Evolutionary conservation across 2,113 vertebrate species (phyloP), one percentile per base, ranked within the genome.

Genomic region (Microtus richardsoni): DNA sequence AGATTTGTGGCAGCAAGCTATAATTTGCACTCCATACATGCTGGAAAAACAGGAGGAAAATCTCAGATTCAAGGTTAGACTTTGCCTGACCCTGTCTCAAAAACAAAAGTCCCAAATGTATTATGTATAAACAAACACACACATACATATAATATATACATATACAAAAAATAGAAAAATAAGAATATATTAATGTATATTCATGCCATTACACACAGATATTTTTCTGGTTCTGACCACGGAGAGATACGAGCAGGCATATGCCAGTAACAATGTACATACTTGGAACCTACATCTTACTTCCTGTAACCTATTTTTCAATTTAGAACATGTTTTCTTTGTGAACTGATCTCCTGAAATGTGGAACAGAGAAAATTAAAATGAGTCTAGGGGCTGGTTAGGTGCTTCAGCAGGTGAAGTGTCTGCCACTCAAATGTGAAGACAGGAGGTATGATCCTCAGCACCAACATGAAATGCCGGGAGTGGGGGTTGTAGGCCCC

Each of bases 1-100:
- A 87, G 62, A 89, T 94, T 94, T 82, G 74, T 91, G 96, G 96
- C 95, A 89, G 78, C 0, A 0, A 39, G 74, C 91, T 73, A 1
- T 96, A 87, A 95, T 97, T 97, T n/a, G n/a, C n/a, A n/a, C n/a
- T n/a, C n/a, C n/a, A n/a, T n/a, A n/a, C n/a, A n/a, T n/a, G n/a
- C n/a, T n/a, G n/a, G n/a, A n/a, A n/a, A n/a, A n/a, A n/a, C n/a
- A n/a, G n/a, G n/a, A n/a, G 58, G 36, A 84, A 41, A 7, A 64
- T 30, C n/a, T 30, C 39, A 24, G 2, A 41, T 62, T 83, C 24
- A 83, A 62, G 79, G 36, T 12, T 22, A 39, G n/a, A 62, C 24
- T 64, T 16, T 84, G 58, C 22, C 26, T 62, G 80, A 84, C 24
- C 58, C 54, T 64, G n/a, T 64, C 13, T 62, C 80, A 64, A 84